Evolutionary conservation across 2,113 vertebrate genomes (phyloP), one percentile per base, ranked within the genome.

Genomic region (Gavialis gangeticus): DNA sequence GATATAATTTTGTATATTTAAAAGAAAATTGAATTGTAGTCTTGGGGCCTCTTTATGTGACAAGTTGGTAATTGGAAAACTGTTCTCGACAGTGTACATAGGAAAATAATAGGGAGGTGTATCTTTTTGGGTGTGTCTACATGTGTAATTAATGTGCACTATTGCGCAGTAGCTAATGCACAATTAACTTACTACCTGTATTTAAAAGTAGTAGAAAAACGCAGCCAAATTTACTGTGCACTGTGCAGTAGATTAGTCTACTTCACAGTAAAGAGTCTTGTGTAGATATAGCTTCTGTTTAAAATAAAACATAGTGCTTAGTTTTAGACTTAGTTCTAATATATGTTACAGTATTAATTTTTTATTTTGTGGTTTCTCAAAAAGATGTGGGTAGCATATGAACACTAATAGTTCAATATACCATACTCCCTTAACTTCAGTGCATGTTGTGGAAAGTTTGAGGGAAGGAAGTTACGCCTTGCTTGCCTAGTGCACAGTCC

Each of bases 31-130:
- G 17, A 86, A 3, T 56, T 62, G 75, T 69, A 69, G n/a, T 69
- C 54, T 37, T 75, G 56, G 27, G 79, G 21, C 54, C 3, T 86
- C 17, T 84, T 83, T 46, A 11, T 28, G 75, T 2, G 82, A 55
- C 59, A 83, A 89, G 93, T 46, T 2, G 85, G 15, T 59, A 88
- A 89, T 37, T 89, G 66, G 84, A 93, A 95, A 96, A 82, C 63
- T 62, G 0, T 56, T 62, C 82, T 85, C 17, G 2, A 19, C 2
- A 57, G 10, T 64, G 57, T 64, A 3, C n/a, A 13, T 66, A 75
- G 58, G 9, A 81, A 90, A 90, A 46, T 2, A 63, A 17, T 80
- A 30, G 17, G 46, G 46, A 9, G 46, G 2, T 46, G 9, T 46
- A 46, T 46, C 46, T 46, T 46, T 46, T 46, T 46, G 46, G 46